Percentiles rank a stretch among this genome's conserved stretches.
Evolutionary conservation across 92 coral and sea anemone genomes (phyloP).

Genomic region (Paragorgia papillata): DNA sequence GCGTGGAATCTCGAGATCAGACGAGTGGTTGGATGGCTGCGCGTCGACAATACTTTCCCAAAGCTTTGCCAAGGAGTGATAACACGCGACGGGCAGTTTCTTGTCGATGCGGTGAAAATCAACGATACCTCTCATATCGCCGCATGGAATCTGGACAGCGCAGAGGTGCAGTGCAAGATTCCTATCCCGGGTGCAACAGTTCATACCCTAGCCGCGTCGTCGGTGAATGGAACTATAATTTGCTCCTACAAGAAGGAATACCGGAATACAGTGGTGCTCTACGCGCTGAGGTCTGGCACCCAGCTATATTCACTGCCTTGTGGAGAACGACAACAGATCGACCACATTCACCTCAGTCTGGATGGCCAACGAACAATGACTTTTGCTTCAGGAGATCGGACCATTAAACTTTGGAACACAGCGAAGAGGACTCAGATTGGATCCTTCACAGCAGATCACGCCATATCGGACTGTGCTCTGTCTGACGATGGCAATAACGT

Average conservation of each 20-base stretch:
- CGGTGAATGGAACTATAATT: slow-evolving; percentile 84
- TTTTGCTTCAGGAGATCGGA: slow-evolving; percentile 78
- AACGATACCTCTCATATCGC: slow-evolving; percentile 77
- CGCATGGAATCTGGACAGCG: slow-evolving; percentile 91
- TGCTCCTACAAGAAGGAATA: slow-evolving; percentile 75
- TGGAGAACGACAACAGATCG: slow-evolving; percentile 87
- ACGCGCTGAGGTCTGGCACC: slow-evolving; percentile 75
- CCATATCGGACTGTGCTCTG: slow-evolving; percentile 94
- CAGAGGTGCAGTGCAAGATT: slow-evolving; percentile 88
- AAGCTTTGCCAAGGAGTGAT: slow-evolving; percentile 89
- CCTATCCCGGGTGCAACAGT: slow-evolving; percentile 83
- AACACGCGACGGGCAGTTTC: slow-evolving; percentile 84
- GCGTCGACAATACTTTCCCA: slow-evolving; percentile 83
- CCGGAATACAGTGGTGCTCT: slow-evolving; percentile 83
- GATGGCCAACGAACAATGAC: slow-evolving; percentile 89
- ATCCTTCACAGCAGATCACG: slow-evolving; percentile 90
- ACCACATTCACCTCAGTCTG: slow-evolving; percentile 77
- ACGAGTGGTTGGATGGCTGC: slow-evolving; percentile 63
- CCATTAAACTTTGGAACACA: slow-evolving; percentile 88
- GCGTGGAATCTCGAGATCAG: slow-evolving; percentile 87
- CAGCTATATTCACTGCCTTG: slow-evolving; percentile 67
- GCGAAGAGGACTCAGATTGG: slow-evolving; percentile 75
- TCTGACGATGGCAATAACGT: slow-evolving; percentile 96
- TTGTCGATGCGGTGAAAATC: slow-evolving; percentile 85
- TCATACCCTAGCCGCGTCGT: slow-evolving; percentile 83